Evolutionary conservation across 2,113 vertebrate species (phyloP).

Genomic region (Eulemur rufifrons): DNA sequence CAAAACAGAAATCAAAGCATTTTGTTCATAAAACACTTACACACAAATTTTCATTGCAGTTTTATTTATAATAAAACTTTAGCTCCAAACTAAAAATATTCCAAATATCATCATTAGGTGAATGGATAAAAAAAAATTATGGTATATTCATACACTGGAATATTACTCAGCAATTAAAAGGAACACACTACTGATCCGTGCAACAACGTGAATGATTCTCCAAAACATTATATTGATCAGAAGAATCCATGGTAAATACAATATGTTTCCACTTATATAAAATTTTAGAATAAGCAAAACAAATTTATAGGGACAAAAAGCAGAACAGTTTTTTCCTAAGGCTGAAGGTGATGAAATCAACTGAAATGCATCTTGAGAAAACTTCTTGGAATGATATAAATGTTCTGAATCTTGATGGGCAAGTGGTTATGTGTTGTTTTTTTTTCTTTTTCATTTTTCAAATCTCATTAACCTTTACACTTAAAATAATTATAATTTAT

Average conservation of each 20-base stretch:
- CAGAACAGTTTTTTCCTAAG: neutral
- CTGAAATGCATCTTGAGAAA: neutral
- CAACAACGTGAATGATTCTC: neutral
- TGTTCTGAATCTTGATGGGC: neutral
- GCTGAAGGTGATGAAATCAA: neutral
- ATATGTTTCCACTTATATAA: neutral
- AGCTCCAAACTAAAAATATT: neutral
- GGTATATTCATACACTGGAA: neutral
- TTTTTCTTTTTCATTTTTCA: slow-evolving; percentile 7
- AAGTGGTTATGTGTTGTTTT: neutral
- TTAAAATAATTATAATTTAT: neutral
- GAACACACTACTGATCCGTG: neutral
- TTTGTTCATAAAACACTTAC: neutral
- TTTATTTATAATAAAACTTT: neutral
- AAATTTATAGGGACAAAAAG: neutral
- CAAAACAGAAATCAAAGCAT: neutral
- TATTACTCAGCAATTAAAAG: slow-evolving; percentile 13
- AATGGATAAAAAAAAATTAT: neutral
- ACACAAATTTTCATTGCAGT: neutral
- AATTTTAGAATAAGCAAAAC: slow-evolving; percentile 7
- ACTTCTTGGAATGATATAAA: neutral
- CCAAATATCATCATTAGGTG: neutral
- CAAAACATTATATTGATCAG: neutral
- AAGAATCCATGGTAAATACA: neutral
- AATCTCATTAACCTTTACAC: neutral